Conservation (phyloP, 2,888 invertebrate genomes). For the Hypercompe scribonia region DNA sequence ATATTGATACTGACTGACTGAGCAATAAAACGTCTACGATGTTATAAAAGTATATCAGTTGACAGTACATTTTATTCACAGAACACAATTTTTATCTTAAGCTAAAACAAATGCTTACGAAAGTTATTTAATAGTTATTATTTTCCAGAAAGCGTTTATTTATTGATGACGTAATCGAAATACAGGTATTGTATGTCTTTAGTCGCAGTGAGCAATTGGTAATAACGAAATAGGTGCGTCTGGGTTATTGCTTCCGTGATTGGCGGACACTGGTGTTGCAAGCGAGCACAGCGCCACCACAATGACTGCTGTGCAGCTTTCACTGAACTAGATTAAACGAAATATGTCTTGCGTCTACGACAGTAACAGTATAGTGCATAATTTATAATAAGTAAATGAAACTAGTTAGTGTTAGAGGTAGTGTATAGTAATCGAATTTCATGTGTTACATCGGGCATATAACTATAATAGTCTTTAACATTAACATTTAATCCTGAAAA, state of each 20-base stretch:
- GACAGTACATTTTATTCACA: background rate
- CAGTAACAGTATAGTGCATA: background rate
- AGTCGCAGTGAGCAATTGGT: conserved; percentile 47
- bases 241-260: conserved; percentile 48
- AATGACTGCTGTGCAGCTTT: conserved; percentile 56
- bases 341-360: background rate
- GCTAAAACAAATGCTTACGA: background rate
- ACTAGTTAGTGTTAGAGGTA: no score
- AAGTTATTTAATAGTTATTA: background rate
- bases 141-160: background rate
- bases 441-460: no score
- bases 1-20: background rate
- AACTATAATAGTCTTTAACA: no score
- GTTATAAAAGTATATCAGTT: background rate
- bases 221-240: conserved; percentile 41
- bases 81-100: background rate
- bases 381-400: no score
- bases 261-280: conserved; percentile 46
- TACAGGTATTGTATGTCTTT: conserved; percentile 17
- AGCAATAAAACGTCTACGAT: background rate
- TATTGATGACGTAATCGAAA: conserved; percentile 38
- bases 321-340: conserved; percentile 51
- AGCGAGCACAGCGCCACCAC: conserved; percentile 49
- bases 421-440: no score
- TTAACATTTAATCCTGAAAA: no score